A percentile compares a stretch with the other conserved stretches of the same genome.
Conservation (phyloP, 2,888 invertebrate genomes). For the Dasysyrphus tricinctus region DNA sequence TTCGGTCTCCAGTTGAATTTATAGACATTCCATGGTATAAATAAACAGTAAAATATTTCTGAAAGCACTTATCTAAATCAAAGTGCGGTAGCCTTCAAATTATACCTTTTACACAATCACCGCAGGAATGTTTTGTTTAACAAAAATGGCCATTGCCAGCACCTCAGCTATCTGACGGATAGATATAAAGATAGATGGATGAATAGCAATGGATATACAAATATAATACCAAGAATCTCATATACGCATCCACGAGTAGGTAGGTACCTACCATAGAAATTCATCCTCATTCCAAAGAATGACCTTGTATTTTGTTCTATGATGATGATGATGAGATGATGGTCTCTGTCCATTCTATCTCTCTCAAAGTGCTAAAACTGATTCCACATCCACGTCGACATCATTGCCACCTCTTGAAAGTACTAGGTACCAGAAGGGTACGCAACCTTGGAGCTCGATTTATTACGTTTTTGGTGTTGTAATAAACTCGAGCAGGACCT, state of each 20-base stretch:
- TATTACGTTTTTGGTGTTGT: conserved; percentile 55
- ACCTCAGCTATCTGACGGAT: conserved; percentile 26
- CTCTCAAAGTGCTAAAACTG: not conserved
- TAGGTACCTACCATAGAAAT: conserved; percentile 25
- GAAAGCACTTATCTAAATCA: conserved; percentile 60
- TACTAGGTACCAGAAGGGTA: conserved; percentile 8
- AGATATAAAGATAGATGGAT: not conserved
- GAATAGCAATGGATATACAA: not conserved
- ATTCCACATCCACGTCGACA: not conserved
- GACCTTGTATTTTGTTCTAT: conserved; percentile 12
- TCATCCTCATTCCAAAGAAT: conserved; percentile 29
- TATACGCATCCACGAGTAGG: conserved; percentile 41
- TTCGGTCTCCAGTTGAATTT: not conserved
- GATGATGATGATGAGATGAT: conserved; percentile 1
- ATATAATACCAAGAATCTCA: conserved; percentile 7
- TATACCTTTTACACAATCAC: conserved; percentile 15
- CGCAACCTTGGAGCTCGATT: conserved; percentile 42
- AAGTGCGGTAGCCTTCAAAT: conserved; percentile 11
- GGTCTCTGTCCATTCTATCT: not conserved
- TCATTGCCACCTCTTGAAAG: not conserved
- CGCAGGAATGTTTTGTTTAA: not conserved
- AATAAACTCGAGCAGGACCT: conserved; percentile 42
- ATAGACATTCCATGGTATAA: not conserved
- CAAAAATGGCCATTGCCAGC: conserved; percentile 16
- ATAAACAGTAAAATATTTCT: conserved; percentile 38